Conservation (phyloP, 2,113 vertebrate species). For the Centropristis striata region DNA sequence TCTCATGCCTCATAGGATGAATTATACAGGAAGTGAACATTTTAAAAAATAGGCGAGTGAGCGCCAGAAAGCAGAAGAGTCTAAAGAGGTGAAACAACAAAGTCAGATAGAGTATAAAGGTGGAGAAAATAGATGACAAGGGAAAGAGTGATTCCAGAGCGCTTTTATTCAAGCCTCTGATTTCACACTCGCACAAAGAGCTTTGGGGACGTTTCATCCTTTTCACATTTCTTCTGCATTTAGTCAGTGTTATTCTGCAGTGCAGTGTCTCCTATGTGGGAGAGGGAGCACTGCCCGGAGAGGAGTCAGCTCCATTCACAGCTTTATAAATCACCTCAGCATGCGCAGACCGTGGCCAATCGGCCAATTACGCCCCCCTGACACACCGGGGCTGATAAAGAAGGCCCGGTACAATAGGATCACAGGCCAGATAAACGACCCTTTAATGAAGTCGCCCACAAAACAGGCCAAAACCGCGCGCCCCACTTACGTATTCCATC, state of each 20-base stretch:
- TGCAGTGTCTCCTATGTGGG: constrained; percentile 67
- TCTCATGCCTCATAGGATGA: constrained; percentile 49
- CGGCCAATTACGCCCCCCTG: constrained; percentile 93
- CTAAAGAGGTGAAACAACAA: constrained; percentile 70
- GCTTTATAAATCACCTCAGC: constrained; percentile 99
- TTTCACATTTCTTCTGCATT: constrained; percentile 98
- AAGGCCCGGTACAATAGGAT: constrained; percentile 97
- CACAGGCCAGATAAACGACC: constrained; percentile 99
- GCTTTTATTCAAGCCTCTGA: constrained; percentile 83
- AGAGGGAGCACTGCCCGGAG: constrained; percentile 74
- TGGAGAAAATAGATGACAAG: constrained; percentile 79
- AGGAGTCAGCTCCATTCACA: constrained; percentile 97
- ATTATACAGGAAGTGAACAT: constrained; percentile 63
- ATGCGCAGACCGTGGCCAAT: constrained; percentile 98
- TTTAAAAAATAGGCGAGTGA: constrained; percentile 39
- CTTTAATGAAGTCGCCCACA: constrained; percentile 99
- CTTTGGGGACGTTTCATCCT: constrained; percentile 97
- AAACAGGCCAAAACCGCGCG: constrained; percentile 96
- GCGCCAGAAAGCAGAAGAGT: constrained; percentile 38
- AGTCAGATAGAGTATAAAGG: constrained; percentile 75
- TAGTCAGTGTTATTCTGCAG: constrained; percentile 86
- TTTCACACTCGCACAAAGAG: constrained; percentile 98
- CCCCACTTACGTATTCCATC: constrained; percentile 99
- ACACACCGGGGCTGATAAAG: constrained; percentile 97
- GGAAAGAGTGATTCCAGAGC: constrained; percentile 78